Conservation (phyloP, 2,888 invertebrate species). For the Mythimna impura region DNA sequence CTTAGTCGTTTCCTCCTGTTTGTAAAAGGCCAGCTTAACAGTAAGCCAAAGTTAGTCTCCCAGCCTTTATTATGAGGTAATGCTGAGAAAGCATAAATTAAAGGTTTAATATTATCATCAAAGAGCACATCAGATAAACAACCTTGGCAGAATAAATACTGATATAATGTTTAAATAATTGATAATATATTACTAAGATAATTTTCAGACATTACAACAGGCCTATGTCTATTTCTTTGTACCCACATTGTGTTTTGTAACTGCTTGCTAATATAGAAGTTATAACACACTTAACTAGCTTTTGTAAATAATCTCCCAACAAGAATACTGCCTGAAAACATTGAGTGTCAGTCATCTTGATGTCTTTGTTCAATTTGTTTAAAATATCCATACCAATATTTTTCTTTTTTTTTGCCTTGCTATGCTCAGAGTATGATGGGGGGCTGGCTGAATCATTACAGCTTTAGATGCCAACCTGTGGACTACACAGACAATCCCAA, state of each 20-base stretch:
- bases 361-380: conserved; percentile 5
- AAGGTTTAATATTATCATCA: conserved; percentile 40
- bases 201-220: conserved; percentile 19
- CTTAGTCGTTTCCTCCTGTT: background rate
- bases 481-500: conserved; percentile 95
- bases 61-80: background rate
- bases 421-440: conserved; percentile 94
- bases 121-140: conserved; percentile 40
- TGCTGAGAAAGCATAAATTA: conserved; percentile 35
- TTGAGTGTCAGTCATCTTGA: conserved; percentile 11
- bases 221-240: conserved; percentile 11
- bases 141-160: conserved; percentile 53
- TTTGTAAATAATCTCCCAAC: conserved; percentile 31
- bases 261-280: conserved; percentile 26
- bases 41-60: conserved; percentile 2
- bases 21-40: conserved; percentile 8
- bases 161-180: conserved; percentile 51
- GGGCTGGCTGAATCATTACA: conserved; percentile 97
- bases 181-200: conserved; percentile 39
- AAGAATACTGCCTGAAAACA: conserved; percentile 1
- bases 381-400: conserved; percentile 69
- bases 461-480: conserved; percentile 97
- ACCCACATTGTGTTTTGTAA: conserved; percentile 23
- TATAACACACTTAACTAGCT: conserved; percentile 12
- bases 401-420: conserved; percentile 76